phyloP scores from a whole-genome alignment of 2,113 vertebrate species.

The Sialia sialis region DNA sequence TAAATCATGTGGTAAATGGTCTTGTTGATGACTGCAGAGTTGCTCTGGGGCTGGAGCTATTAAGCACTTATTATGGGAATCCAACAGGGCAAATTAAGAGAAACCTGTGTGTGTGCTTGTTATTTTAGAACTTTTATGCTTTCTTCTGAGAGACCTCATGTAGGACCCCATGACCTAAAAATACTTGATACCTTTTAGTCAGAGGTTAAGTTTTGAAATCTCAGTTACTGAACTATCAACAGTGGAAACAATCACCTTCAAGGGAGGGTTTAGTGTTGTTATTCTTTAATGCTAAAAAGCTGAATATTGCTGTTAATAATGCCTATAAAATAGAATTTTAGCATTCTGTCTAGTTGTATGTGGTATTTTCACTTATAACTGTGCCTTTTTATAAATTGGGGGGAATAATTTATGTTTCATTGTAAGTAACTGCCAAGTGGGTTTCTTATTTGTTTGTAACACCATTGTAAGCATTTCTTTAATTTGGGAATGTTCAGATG shows the following conservation, averaged over 20 bases:
- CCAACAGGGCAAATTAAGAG: conserved; percentile 81
- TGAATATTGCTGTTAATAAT: conserved; percentile 54
- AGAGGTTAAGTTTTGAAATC: conserved; percentile 55
- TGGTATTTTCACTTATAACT: conserved; percentile 20
- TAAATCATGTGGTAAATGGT: conserved; percentile 81
- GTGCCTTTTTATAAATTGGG: conserved; percentile 32
- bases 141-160: conserved; percentile 55
- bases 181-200: conserved; percentile 60
- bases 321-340: conserved; percentile 27
- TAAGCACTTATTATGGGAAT: conserved; percentile 76
- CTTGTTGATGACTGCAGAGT: conserved; percentile 75
- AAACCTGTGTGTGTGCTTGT: conserved; percentile 71
- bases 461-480: background rate
- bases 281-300: conserved; percentile 49
- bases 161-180: conserved; percentile 70
- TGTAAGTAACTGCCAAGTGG: background rate
- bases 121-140: conserved; percentile 71
- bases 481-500: background rate
- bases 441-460: background rate
- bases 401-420: conserved; percentile 11
- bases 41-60: conserved; percentile 72
- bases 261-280: conserved; percentile 38
- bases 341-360: background rate
- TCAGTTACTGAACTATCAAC: conserved; percentile 62
- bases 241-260: conserved; percentile 61